Evolutionary conservation across 2,888 invertebrate species (phyloP).

Genomic region (Cerastis leucographa): DNA sequence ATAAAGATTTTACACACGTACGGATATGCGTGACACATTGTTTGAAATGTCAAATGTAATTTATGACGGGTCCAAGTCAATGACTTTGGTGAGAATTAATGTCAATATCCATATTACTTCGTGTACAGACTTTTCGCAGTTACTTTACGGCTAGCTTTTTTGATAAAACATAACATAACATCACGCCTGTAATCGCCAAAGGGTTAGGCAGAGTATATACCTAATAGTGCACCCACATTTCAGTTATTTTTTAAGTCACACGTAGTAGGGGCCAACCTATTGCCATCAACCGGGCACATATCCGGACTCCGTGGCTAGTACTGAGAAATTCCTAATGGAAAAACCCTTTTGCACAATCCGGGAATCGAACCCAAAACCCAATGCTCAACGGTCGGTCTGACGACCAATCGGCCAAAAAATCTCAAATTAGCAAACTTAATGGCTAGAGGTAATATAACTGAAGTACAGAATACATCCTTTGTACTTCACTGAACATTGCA

Average conservation of each 20-base stretch:
- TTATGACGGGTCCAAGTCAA: constrained; percentile 36
- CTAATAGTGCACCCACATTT: too few species aligned
- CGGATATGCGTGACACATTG: constrained; percentile 50
- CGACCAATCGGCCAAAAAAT: not conserved
- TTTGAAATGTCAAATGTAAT: constrained; percentile 57
- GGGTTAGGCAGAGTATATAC: too few species aligned
- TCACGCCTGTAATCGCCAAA: too few species aligned
- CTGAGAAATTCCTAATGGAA: not conserved
- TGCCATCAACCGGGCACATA: not conserved
- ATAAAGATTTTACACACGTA: constrained; percentile 52
- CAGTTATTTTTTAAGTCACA: too few species aligned
- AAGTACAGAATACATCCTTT: not conserved
- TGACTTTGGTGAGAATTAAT: constrained; percentile 30
- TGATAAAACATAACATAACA: too few species aligned
- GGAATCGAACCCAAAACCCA: not conserved
- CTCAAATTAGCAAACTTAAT: not conserved
- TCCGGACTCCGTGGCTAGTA: not conserved
- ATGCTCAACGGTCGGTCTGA: too few species aligned
- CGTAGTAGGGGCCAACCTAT: not conserved
- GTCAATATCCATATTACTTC: not conserved
- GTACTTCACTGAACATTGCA: not conserved
- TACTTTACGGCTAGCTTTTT: not conserved
- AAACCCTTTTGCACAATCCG: not conserved
- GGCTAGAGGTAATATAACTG: too few species aligned
- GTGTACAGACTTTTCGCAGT: not conserved